phyloP scores from a whole-genome alignment of 2,113 vertebrate genomes.

The Semicossyphus pulcher region DNA sequence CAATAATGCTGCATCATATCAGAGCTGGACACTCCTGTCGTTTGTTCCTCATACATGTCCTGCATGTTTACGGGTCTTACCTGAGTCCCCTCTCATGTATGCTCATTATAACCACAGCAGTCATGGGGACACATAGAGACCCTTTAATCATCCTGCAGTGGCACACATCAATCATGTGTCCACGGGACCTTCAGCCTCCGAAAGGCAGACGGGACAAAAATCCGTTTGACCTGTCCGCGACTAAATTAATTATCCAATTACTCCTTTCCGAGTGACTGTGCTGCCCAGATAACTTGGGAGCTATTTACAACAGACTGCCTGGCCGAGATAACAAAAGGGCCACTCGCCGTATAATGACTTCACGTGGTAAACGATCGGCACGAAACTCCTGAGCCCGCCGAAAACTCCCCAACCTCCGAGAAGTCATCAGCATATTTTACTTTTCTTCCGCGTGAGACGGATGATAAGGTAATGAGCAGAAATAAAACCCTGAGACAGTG shows the following conservation, averaged over 20 bases:
- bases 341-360: slow-evolving; percentile 77
- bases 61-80: not conserved
- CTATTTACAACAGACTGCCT: slow-evolving; percentile 80
- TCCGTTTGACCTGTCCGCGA: slow-evolving; percentile 79
- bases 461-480: slow-evolving; percentile 44
- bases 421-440: slow-evolving; percentile 68
- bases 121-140: not conserved
- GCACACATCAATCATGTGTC: slow-evolving; percentile 78
- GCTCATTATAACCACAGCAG: slow-evolving; percentile 1
- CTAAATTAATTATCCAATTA: slow-evolving; percentile 87
- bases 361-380: slow-evolving; percentile 58
- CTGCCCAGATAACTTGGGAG: slow-evolving; percentile 77
- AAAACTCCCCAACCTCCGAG: slow-evolving; percentile 35
- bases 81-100: not conserved
- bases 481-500: not conserved
- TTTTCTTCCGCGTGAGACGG: slow-evolving; percentile 15
- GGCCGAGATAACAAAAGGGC: slow-evolving; percentile 77
- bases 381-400: slow-evolving; percentile 59
- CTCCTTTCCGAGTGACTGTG: slow-evolving; percentile 78
- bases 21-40: not conserved
- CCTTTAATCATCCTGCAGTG: slow-evolving; percentile 65
- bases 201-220: slow-evolving; percentile 71
- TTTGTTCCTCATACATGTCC: too few species aligned
- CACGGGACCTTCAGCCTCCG: slow-evolving; percentile 53
- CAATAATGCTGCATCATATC: not conserved